Percentiles rank a stretch among this genome's conserved stretches.
Conservation (phyloP, 1,140 invertebrate species). For the Pseudomyrmex flavicornis region DNA sequence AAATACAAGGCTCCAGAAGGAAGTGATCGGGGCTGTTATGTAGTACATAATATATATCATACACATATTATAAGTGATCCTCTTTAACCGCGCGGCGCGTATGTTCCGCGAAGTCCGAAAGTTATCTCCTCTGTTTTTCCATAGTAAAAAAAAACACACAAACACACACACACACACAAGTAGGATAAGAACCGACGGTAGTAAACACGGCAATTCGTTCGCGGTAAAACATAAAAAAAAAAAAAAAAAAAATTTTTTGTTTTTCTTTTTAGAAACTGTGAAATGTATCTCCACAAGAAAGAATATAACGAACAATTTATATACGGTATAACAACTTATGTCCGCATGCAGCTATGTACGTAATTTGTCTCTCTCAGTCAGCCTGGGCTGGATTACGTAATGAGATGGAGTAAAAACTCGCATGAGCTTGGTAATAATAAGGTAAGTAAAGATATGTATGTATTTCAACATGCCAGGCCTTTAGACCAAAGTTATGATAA, state of each 20-base stretch:
- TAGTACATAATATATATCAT: conserved; percentile 18
- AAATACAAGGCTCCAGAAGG: conserved; percentile 73
- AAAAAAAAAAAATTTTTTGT: no score
- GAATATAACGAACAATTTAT: conserved; percentile 63
- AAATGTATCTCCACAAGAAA: conserved; percentile 79
- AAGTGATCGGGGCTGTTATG: conserved; percentile 76
- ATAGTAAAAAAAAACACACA: background rate
- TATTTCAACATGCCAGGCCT: conserved; percentile 73
- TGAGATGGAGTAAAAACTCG: conserved; percentile 58
- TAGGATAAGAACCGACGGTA: background rate
- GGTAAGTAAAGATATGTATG: conserved; percentile 61
- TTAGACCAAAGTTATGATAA: conserved; percentile 63
- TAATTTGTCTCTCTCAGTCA: conserved; percentile 52
- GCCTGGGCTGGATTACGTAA: conserved; percentile 62
- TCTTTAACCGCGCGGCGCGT: background rate
- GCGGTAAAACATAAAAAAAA: background rate
- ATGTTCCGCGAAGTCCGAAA: conserved; percentile 3
- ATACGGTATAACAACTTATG: conserved; percentile 42
- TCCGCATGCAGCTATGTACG: conserved; percentile 56
- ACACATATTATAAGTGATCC: background rate
- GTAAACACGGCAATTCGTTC: conserved; percentile 36
- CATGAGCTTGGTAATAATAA: conserved; percentile 64
- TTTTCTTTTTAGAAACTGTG: conserved; percentile 79
- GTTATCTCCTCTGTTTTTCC: background rate
- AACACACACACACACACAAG: background rate